A percentile compares a stretch with the other conserved stretches of the same genome.
Evolutionary conservation across 2,888 invertebrate species (phyloP).

Genomic region (Lithosia quadra): DNA sequence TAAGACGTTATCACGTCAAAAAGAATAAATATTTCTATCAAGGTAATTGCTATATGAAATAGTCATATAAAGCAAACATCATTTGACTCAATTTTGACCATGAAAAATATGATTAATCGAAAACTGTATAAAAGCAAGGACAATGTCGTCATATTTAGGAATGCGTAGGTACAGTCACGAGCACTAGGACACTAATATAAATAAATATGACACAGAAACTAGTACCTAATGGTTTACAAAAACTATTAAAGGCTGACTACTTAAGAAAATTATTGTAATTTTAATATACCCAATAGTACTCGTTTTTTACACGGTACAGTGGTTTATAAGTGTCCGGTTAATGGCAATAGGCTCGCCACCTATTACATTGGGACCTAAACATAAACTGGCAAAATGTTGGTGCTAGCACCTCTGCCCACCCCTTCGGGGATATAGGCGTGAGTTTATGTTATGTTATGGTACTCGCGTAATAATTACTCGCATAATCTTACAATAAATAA

Average conservation of each 20-base stretch:
- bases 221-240: neutral
- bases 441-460: no score
- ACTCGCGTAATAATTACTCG: no score
- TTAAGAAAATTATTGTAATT: neutral
- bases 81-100: constrained; percentile 7
- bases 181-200: neutral
- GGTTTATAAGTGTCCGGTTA: no score
- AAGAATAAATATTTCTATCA: neutral
- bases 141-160: constrained; percentile 9
- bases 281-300: no score
- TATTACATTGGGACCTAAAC: no score
- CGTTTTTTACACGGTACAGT: no score
- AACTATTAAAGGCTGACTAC: neutral
- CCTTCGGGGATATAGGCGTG: no score
- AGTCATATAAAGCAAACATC: neutral
- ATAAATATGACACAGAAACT: neutral
- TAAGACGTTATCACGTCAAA: no score
- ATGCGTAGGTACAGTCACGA: constrained; percentile 3
- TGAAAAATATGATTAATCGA: constrained; percentile 14
- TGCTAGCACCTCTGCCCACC: no score
- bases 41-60: neutral
- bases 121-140: constrained; percentile 7
- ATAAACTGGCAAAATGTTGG: no score
- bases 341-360: no score
- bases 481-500: no score